Base-by-base conservation (phyloP, 2,113 vertebrate genomes). In the Trinectes maculatus region DNA sequence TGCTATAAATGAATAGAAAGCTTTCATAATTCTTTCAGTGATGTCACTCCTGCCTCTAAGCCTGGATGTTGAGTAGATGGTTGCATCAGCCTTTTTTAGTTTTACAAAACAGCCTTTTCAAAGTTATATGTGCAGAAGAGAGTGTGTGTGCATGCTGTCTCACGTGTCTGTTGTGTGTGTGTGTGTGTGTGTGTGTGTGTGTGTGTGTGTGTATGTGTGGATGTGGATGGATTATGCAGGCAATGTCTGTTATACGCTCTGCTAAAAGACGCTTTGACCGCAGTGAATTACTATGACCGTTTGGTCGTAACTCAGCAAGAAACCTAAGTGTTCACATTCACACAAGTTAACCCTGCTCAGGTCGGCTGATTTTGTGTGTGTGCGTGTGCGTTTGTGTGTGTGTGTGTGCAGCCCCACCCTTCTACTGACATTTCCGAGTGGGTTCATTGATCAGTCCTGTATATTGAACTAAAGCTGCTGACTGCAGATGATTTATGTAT, bases 181-280 rank as follows among this genome's bases (percentile, higher is more conserved):
- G 39, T 58, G 42, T 80, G 64, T 44, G 18, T 63, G 18, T 36
- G 36, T 42, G 36, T 80, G n/a, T 61, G 21, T 31, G 36, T 46
- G 46, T 77, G 19, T 65, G 22, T 36, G 31, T 37, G 46, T 37
- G 33, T 79, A 15, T 65, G 22, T 31, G 33, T 37, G 42, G 18
- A 26, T 36, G 36, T 37, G 44, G 76, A 52, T 63, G 51, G 74
- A 56, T 84, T 79, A 87, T 69, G 76, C 51, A 61, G 58, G 64
- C 69, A 69, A 36, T 74, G 65, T 71, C 40, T 64, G 66, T 26
- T 74, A 72, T 73, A 83, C 52, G 56, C 65, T 64, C 68, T 59
- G 70, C 80, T 81, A 37, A 86, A 87, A 71, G 80, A 48, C 36
- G 61, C 61, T 75, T 78, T 87, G 80, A 83, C 52, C 80, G 59